phyloP scores from a whole-genome alignment of 2,113 vertebrate genomes.

The Campylomormyrus numenius region DNA sequence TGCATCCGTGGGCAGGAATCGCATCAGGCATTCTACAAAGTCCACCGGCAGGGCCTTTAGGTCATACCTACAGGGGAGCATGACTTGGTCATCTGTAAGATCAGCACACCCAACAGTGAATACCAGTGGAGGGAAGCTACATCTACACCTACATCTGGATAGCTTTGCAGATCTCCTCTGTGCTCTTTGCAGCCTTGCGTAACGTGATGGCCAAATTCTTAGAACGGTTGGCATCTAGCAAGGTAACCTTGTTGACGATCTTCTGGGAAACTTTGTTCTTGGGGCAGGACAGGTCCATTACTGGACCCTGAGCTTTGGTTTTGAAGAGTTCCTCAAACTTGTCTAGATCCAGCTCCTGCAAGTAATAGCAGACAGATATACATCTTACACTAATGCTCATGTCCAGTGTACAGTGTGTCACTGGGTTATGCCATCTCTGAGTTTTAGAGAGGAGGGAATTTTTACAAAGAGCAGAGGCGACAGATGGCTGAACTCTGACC shows the following conservation, averaged over 20 bases:
- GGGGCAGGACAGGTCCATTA: conserved; percentile 71
- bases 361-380: not conserved
- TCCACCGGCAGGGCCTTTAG: conserved; percentile 80
- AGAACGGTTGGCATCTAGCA: conserved; percentile 90
- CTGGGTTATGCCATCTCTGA: not conserved
- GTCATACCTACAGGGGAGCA: conserved; percentile 67
- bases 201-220: conserved; percentile 97
- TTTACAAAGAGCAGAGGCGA: not conserved
- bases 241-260: conserved; percentile 73
- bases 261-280: conserved; percentile 82
- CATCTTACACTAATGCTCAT: not conserved
- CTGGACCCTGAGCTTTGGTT: conserved; percentile 87
- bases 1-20: conserved; percentile 83
- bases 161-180: conserved; percentile 90
- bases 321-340: conserved; percentile 96
- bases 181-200: conserved; percentile 79
- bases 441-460: not conserved
- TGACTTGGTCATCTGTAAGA: not conserved
- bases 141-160: conserved; percentile 76
- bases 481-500: conserved; percentile 51
- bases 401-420: not conserved
- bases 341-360: conserved; percentile 86
- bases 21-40: conserved; percentile 87
- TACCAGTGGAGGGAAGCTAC: not conserved
- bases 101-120: not conserved